Conservation (phyloP, 1,140 invertebrate species). For the Brachionus rubens region DNA sequence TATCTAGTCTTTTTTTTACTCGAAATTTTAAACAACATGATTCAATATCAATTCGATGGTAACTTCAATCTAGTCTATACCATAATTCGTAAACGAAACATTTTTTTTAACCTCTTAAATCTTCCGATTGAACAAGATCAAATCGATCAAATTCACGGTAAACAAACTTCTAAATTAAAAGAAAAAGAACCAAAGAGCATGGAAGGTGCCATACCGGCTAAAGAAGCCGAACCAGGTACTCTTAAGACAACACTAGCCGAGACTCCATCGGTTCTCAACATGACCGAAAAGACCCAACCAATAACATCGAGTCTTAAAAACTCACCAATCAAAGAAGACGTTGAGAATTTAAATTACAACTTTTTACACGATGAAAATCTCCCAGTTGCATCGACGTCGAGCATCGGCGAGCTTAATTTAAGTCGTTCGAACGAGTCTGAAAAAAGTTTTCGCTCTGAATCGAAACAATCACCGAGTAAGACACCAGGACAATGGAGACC, state of each 20-base stretch:
- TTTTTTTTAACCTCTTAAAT: conserved; percentile 93
- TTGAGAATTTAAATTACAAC: neutral
- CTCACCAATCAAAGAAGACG: neutral
- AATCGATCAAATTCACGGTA: conserved; percentile 63
- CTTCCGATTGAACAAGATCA: conserved; percentile 83
- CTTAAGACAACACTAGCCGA: conserved; percentile 83
- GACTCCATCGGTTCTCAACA: conserved; percentile 64
- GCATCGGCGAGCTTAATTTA: neutral
- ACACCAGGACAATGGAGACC: conserved; percentile 27
- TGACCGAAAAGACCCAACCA: conserved; percentile 19
- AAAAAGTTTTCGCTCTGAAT: neutral
- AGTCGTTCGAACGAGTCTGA: neutral
- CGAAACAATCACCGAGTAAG: neutral
- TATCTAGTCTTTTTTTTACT: conserved; percentile 96
- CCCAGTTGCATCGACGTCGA: neutral
- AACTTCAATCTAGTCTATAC: conserved; percentile 98
- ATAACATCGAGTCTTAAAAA: neutral
- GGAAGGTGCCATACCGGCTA: conserved; percentile 84
- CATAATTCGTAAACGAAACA: conserved; percentile 92
- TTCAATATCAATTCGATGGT: conserved; percentile 99
- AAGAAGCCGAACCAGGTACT: conserved; percentile 64
- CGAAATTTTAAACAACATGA: conserved; percentile 99
- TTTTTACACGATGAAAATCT: neutral
- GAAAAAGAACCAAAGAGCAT: conserved; percentile 62
- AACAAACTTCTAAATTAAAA: conserved; percentile 47